Percentiles rank a stretch among this genome's conserved stretches.
Conservation (phyloP, 2,797 vertebrate species). For the Gouania willdenowi region DNA sequence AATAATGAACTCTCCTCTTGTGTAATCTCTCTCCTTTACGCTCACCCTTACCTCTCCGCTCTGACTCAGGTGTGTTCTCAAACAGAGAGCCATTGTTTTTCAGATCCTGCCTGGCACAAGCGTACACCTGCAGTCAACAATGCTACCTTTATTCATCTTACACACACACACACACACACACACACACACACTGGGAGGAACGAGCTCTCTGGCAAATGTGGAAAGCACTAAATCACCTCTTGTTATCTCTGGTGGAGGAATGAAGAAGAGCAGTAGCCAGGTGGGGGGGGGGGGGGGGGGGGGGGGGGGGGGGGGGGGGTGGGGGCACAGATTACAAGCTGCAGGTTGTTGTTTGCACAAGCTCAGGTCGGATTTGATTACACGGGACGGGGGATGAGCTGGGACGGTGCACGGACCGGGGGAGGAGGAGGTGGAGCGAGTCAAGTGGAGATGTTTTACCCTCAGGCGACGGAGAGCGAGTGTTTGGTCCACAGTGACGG, state of each 20-base stretch:
- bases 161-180: conserved; percentile 11
- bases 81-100: conserved; percentile 74
- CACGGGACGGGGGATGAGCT: conserved; percentile 38
- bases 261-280: conserved; percentile 9
- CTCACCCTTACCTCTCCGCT: conserved; percentile 68
- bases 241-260: conserved; percentile 36
- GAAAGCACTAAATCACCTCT: conserved; percentile 37
- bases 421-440: neutral
- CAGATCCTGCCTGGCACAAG: conserved; percentile 61
- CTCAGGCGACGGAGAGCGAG: conserved; percentile 3
- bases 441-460: conserved; percentile 11
- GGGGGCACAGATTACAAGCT: conserved; percentile 11
- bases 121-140: conserved; percentile 78
- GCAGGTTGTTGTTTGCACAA: conserved; percentile 47
- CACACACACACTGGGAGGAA: conserved; percentile 11
- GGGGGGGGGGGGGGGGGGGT: no score
- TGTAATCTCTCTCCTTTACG: conserved; percentile 68
- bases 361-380: conserved; percentile 52
- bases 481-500: conserved; percentile 12
- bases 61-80: conserved; percentile 72
- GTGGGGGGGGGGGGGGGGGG: neutral
- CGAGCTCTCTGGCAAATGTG: conserved; percentile 14
- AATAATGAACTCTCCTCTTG: conserved; percentile 57
- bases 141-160: conserved; percentile 63
- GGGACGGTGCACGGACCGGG: conserved; percentile 2